Evolutionary conservation across 2,113 vertebrate genomes (phyloP), one percentile per base, ranked within the genome.

Genomic region (Gallinago paraguaiae): DNA sequence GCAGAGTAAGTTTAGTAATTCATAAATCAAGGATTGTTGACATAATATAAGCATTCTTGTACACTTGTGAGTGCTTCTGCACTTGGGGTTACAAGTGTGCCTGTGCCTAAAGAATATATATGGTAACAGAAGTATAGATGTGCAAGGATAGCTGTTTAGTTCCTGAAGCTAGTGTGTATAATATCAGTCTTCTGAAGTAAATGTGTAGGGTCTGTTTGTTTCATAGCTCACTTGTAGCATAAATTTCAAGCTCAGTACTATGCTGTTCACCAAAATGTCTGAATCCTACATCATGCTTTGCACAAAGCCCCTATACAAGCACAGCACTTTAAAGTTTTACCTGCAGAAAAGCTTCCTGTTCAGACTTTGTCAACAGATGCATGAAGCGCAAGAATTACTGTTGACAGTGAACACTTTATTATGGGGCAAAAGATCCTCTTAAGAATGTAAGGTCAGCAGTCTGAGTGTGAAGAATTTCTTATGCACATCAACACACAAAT

Each of bases 351-450:
- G 23, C 54, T 87, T 95, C 67, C 79, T 90, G n/a, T 69, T 90
- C 90, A 88, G 91, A 37, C 69, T 92, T 94, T 74, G 82, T 93
- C 91, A 96, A 89, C 71, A 85, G 85, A 88, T 53, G 74, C 92
- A 80, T 3, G 8, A 92, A 96, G 71, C 4, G 2, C 89, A 93
- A 89, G 93, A 96, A 95, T 94, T 96, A 71, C 86, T 96, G 94
- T 96, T 97, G 97, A 97, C 96, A 97, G 92, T 85, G 94, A 97
- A 96, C 93, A 88, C 82, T 97, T 96, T 96, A 96, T 94, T 96
- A 88, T 39, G 76, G 90, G 86, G 78, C 64, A 87, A 95, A 96
- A 96, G 78, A 97, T 97, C 96, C 91, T 94, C 83, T 96, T 95
- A 97, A 97, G 92, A 96, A 97, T 96, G 96, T 91, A 67, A 95